Evolutionary conservation across 2,797 vertebrate genomes (phyloP), one percentile per base, ranked within the genome.

Genomic region (Sphaeramia orbicularis): DNA sequence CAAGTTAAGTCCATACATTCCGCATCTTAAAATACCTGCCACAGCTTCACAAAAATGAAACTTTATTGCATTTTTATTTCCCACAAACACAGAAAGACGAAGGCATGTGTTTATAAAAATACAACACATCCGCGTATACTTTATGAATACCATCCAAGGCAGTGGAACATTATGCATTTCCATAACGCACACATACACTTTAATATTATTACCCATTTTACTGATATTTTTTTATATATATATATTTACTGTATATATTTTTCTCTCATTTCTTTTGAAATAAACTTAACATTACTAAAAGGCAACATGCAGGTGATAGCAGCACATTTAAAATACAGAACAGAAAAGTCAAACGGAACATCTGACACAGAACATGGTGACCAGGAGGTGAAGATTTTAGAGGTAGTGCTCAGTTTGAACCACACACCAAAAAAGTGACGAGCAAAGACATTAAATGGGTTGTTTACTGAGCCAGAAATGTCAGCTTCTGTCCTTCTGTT

Each of bases 301-400:
- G 89, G 87, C 89, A 91, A 90, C 92, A 93, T 93, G 91, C 91
- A 93, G 71, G 79, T 77, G 74, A 89, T 71, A 91, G 90, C 87
- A 91, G 87, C 88, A 91, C 84, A 81, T 81, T 84, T 58, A 77
- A 61, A 79, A 84, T 58, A 71, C 38, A 50, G 42, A 61, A 71
- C 38, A 50, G 38, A 61, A 60, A 35, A 64, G 37, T 61, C 63
- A 74, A 49, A 62, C 38, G 59, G 41, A 78, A 81, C 51, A 65
- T 76, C 73, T 32, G 75, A 77, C 71, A 76, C 43, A 58, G 48
- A 48, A 76, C 5, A 18, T 12, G 0, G 21, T 11, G 14, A 61
- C 10, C 30, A 10, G 16, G n/a, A 5, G 30, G 21, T 44, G 3
- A 35, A 24, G n/a, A 30, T 48, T 58, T 72, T 47, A 56, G 85